phyloP scores from a whole-genome alignment of 1,140 invertebrate species.

The Drosophila sulfurigaster region DNA sequence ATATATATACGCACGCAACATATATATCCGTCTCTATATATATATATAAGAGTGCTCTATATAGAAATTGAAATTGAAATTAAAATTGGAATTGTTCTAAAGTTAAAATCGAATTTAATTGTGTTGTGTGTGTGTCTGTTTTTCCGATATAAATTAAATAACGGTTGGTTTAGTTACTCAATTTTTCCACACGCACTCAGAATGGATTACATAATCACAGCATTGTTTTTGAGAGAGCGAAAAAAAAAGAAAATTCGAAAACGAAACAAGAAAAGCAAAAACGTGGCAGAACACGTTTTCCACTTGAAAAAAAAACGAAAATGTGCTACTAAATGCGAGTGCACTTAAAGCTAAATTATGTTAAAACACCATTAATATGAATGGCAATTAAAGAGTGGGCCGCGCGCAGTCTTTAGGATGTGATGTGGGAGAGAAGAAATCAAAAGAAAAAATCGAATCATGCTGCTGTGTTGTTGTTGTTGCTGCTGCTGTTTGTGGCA shows the following conservation, averaged over 20 bases:
- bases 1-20: slow-evolving; percentile 43
- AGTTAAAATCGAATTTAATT: slow-evolving; percentile 48
- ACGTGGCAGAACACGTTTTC: slow-evolving; percentile 72
- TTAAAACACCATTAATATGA: slow-evolving; percentile 41
- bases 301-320: slow-evolving; percentile 42
- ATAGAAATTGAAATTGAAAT: slow-evolving; percentile 60
- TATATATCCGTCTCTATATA: slow-evolving; percentile 72
- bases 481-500: slow-evolving; percentile 20
- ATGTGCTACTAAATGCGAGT: slow-evolving; percentile 46
- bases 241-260: slow-evolving; percentile 14
- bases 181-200: slow-evolving; percentile 20
- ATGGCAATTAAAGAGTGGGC: slow-evolving; percentile 60
- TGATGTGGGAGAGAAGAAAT: neutral
- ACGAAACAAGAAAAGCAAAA: slow-evolving; percentile 37
- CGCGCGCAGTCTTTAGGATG: neutral
- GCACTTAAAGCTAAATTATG: slow-evolving; percentile 47
- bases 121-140: slow-evolving; percentile 47
- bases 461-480: slow-evolving; percentile 8
- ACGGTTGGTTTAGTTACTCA: slow-evolving; percentile 49
- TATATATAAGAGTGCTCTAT: slow-evolving; percentile 56
- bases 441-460: slow-evolving; percentile 46
- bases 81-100: slow-evolving; percentile 66
- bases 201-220: slow-evolving; percentile 74
- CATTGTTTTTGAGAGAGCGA: slow-evolving; percentile 43
- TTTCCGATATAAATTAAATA: slow-evolving; percentile 22